phyloP scores from a whole-genome alignment of 2,888 invertebrate species.

The Drosophila mimica region DNA sequence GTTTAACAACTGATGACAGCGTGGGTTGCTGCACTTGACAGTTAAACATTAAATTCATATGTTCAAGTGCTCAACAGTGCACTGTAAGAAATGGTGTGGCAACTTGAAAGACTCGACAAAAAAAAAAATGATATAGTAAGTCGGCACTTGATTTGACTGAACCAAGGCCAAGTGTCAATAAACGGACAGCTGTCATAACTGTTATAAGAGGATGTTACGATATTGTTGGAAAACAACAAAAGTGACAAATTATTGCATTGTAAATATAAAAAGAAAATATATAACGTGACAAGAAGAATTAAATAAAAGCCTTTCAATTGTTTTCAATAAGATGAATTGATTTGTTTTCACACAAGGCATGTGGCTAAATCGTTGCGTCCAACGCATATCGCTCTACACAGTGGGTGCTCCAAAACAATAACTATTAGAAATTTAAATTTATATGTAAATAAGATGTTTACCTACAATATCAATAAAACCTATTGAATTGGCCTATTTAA shows the following conservation, averaged over 20 bases:
- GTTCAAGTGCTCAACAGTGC: conserved; percentile 40
- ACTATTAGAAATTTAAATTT: not conserved
- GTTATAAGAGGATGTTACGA: conserved; percentile 33
- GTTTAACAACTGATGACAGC: conserved; percentile 49
- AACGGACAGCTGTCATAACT: conserved; percentile 30
- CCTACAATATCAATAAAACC: not conserved
- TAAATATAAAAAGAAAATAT: not conserved
- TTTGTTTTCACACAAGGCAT: conserved; percentile 65
- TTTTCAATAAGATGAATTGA: conserved; percentile 77
- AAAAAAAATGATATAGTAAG: not conserved
- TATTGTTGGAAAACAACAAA: conserved; percentile 23
- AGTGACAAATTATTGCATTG: conserved; percentile 25
- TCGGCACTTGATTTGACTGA: conserved; percentile 7
- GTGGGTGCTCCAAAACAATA: not conserved
- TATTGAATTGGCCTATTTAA: not conserved
- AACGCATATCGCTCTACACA: conserved; percentile 7
- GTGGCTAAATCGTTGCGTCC: conserved; percentile 41
- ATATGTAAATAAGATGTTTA: not conserved
- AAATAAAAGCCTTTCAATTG: conserved; percentile 68
- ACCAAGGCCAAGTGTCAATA: conserved; percentile 24
- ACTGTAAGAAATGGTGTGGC: conserved; percentile 32
- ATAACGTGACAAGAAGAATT: conserved; percentile 6
- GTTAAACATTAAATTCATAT: conserved; percentile 41
- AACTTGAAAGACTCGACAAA: not conserved
- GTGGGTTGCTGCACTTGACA: conserved; percentile 65